Conservation (phyloP, 2,888 invertebrate genomes). For the Megalurothrips usitatus region DNA sequence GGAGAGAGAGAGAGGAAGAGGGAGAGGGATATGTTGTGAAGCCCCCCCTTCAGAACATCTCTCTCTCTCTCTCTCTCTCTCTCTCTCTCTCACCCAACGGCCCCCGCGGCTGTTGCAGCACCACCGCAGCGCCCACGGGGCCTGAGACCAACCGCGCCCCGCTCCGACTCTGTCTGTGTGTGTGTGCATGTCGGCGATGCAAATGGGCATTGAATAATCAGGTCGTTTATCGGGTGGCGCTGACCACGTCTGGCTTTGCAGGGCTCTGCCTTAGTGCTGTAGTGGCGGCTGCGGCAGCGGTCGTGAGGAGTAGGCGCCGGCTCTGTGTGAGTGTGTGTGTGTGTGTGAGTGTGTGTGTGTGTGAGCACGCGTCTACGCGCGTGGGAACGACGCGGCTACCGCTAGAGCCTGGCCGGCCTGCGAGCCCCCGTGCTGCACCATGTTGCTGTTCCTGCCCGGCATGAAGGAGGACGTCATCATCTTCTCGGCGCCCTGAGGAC, state of each 20-base stretch:
- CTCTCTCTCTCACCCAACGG: too few species aligned
- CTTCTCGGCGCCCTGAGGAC: background rate
- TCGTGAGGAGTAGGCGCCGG: background rate
- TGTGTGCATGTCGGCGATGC: background rate
- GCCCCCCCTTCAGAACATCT: too few species aligned
- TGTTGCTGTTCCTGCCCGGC: background rate
- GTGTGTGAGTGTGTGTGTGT: background rate
- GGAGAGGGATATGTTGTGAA: too few species aligned
- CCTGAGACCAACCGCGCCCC: too few species aligned
- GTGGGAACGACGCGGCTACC: background rate
- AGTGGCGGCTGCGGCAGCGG: background rate
- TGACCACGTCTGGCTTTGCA: background rate
- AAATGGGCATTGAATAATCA: slow-evolving; percentile 23
- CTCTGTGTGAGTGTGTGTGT: background rate
- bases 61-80: too few species aligned
- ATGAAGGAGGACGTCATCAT: background rate
- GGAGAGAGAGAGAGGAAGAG: too few species aligned
- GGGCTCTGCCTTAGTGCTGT: background rate
- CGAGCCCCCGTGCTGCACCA: background rate
- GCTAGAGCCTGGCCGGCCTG: background rate
- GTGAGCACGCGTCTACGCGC: background rate
- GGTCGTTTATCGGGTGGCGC: background rate
- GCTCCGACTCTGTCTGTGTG: too few species aligned
- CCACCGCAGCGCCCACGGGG: background rate
- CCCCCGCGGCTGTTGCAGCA: too few species aligned